Evolutionary conservation across 2,888 invertebrate species (phyloP), one percentile per base, ranked within the genome.

Genomic region (Agrilus cyanescens): DNA sequence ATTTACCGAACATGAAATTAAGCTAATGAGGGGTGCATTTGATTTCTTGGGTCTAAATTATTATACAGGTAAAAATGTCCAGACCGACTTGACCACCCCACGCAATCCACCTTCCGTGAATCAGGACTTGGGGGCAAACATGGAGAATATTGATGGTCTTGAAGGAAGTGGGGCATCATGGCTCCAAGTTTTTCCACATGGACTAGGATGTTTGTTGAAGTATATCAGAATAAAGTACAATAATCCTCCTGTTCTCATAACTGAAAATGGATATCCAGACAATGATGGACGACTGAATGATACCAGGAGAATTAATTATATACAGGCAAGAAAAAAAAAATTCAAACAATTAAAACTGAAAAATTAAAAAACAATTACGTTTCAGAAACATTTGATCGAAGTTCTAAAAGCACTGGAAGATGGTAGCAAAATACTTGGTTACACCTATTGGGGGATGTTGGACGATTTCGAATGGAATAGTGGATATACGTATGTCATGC

Each of bases 391-490:
- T 25, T 8, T 25, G 25, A 25, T 25, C 10, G 10, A 8, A 25
- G 10, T 25, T 25, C 10, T 25, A 4, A 25, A 25, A 69, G 29
- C 77, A 78, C 54, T 69, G 71, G 0, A 75, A 72, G 46, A 63
- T 63, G 32, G 72, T 0, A 77, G 75, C 48, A 67, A 68, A 37
- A 68, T 78, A 1, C 54, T 66, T 2, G 84, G 78, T 0, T 86
- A 84, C 56, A 73, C 79, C 0, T 74, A 76, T 41, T 85, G 84
- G 83, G 79, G 80, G 46, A 63, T 87, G 8, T 69, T 85, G 59
- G 85, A 86, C 54, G 82, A 82, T 57, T 83, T 78, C 57, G 84
- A 86, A 60, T 85, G 85, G 84, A 70, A 70, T 48, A 68, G 71
- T 29, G 85, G 85, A 18, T 84, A 71, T 56, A 73, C 74, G 73